phyloP scores from a whole-genome alignment of 2,797 vertebrate species.

The Labroides dimidiatus region DNA sequence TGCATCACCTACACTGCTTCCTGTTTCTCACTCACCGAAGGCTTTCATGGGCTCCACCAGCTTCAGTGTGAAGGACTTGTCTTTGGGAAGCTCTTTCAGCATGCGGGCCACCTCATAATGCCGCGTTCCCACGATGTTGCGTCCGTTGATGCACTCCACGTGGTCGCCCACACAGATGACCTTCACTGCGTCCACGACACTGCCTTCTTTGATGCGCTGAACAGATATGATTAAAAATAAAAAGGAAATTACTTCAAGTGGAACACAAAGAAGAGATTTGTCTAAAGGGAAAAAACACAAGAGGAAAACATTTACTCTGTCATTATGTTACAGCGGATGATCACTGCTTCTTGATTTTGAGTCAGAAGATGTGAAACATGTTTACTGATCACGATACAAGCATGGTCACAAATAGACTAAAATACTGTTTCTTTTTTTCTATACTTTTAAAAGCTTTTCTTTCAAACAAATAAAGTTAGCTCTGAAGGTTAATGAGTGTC shows the following conservation, averaged over 20 bases:
- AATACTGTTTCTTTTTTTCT: no score
- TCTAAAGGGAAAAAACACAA: not conserved
- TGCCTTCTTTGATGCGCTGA: slow-evolving; percentile 94
- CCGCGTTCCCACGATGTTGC: slow-evolving; percentile 86
- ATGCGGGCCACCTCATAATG: slow-evolving; percentile 96
- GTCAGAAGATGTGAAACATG: slow-evolving; percentile 2
- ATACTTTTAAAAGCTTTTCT: no score
- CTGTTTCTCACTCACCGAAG: slow-evolving; percentile 89
- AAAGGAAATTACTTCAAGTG: not conserved
- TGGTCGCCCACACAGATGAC: slow-evolving; percentile 93
- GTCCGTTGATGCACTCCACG: slow-evolving; percentile 93
- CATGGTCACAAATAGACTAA: no score
- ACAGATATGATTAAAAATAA: slow-evolving; percentile 5
- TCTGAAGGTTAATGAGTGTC: no score
- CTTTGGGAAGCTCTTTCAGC: slow-evolving; percentile 91
- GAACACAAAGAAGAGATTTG: not conserved
- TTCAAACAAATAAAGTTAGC: no score
- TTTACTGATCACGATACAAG: no score
- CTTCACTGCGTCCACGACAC: slow-evolving; percentile 90
- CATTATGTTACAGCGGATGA: not conserved
- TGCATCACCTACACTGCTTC: slow-evolving; percentile 2
- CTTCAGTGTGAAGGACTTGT: slow-evolving; percentile 88
- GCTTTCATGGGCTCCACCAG: slow-evolving; percentile 95
- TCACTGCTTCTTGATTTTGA: slow-evolving; percentile 11
- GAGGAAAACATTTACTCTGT: slow-evolving; percentile 8